Evolutionary conservation across 1,140 invertebrate genomes (phyloP).

Genomic region (Heliconius hewitsoni): DNA sequence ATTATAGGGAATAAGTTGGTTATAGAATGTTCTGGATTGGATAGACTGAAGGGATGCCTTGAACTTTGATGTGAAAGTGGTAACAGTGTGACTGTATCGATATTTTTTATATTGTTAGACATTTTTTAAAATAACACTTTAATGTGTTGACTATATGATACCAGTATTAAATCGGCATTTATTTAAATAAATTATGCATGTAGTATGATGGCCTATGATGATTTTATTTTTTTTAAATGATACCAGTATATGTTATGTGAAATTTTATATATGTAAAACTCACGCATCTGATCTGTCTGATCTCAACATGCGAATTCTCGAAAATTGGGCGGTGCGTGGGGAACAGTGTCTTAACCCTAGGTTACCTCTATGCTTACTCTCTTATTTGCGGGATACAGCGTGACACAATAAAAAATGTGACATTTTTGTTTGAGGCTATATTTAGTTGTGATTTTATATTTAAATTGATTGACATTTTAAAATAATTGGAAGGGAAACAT

Average conservation of each 20-base stretch:
- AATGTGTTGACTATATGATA: conserved; percentile 15
- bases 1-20: background rate
- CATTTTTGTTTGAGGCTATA: conserved; percentile 22
- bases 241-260: background rate
- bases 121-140: conserved; percentile 4
- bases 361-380: too few species aligned
- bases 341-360: too few species aligned
- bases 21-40: conserved; percentile 27
- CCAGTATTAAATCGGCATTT: conserved; percentile 78
- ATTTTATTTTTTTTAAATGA: conserved; percentile 6
- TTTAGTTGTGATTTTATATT: conserved; percentile 3
- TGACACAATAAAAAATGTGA: background rate
- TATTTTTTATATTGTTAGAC: conserved; percentile 33
- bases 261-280: background rate
- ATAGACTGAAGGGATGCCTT: conserved; percentile 68
- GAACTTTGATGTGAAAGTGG: conserved; percentile 49
- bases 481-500: conserved; percentile 6
- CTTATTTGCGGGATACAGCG: too few species aligned
- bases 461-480: background rate
- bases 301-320: too few species aligned
- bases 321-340: too few species aligned
- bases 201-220: conserved; percentile 11
- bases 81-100: conserved; percentile 35
- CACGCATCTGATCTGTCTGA: too few species aligned
- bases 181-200: conserved; percentile 17